Evolutionary conservation across 2,113 vertebrate genomes (phyloP), one percentile per base, ranked within the genome.

Genomic region (Hepsetus odoe): DNA sequence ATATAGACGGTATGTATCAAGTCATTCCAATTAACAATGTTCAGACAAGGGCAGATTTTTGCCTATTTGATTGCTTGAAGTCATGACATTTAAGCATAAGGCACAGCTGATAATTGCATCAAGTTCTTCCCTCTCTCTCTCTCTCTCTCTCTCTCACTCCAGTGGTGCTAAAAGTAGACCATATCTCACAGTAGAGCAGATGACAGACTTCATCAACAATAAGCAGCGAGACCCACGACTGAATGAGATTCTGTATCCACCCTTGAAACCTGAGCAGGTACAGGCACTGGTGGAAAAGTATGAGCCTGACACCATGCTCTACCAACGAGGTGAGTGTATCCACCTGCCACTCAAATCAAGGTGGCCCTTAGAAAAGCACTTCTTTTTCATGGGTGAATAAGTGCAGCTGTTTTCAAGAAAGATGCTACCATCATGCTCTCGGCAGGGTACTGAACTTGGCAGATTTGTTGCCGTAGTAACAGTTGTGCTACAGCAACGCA

Each of bases 181-280:
- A 0, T 97, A 95, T 89, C 96, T 99, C 85, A 95, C 92, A 0
- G 94, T 97, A 79, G 97, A 98, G 84, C 96, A 99, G 91, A 94
- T 99, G 95, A 98, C 95, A 55, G 97, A 99, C 77, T 99, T 99
- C 61, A 97, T 99, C 84, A 99, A 99, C 87, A 90, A 85, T 24
- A 97, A 95, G 85, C 97, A 98, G 81, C 92, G 97, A 65, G 97
- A 99, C 90, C 96, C 97, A 24, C 93, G 97, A 3, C 91, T 99
- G 75, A 99, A 99, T 49, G 97, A 98, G 94, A 98, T 99, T 65
- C 95, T 99, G 68, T 99, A 98, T 85, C 98, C 98, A 5, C 97
- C 96, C 0, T 91, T 99, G 85, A 99, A 98, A 85, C 92, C 96
- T 28, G 96, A 96, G 12, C 98, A 99, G 91, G 97, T 99, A 80